Conservation (phyloP, 1,140 invertebrate genomes). For the Brachionus plicatilis region DNA sequence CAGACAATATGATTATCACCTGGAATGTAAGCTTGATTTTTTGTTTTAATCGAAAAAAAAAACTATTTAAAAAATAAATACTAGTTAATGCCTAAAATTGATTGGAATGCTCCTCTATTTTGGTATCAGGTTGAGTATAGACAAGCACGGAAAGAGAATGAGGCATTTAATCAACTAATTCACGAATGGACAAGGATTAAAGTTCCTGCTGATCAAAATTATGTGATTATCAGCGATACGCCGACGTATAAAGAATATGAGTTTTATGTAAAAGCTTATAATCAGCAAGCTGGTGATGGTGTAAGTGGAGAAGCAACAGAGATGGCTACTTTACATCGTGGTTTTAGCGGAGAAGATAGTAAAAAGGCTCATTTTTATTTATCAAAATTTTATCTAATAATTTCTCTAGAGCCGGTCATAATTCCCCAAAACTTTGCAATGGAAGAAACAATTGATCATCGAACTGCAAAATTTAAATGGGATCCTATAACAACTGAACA, state of each 20-base stretch:
- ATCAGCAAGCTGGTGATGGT: constrained; percentile 40
- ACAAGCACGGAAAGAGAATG: background rate
- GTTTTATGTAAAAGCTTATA: constrained; percentile 39
- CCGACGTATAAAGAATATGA: constrained; percentile 27
- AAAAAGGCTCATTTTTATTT: background rate
- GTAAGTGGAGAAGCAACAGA: constrained; percentile 36
- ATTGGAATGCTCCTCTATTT: constrained; percentile 38
- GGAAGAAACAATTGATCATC: background rate
- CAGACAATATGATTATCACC: constrained; percentile 11
- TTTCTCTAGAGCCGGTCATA: background rate
- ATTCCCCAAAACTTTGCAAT: constrained; percentile 26
- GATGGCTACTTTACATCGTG: constrained; percentile 13
- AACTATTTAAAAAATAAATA: background rate
- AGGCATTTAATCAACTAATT: constrained; percentile 8
- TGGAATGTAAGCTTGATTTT: constrained; percentile 30
- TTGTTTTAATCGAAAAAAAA: background rate
- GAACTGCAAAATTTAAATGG: constrained; percentile 36
- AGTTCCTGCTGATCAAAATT: constrained; percentile 27
- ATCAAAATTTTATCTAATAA: background rate
- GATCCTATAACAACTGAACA: constrained; percentile 12
- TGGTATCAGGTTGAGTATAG: constrained; percentile 38
- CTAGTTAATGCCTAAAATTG: constrained; percentile 37
- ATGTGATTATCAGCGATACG: constrained; percentile 13
- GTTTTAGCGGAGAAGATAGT: constrained; percentile 39
- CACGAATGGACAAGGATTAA: constrained; percentile 40